Conservation (phyloP, 2,797 vertebrate genomes). For the Lagocephalus sceleratus region DNA sequence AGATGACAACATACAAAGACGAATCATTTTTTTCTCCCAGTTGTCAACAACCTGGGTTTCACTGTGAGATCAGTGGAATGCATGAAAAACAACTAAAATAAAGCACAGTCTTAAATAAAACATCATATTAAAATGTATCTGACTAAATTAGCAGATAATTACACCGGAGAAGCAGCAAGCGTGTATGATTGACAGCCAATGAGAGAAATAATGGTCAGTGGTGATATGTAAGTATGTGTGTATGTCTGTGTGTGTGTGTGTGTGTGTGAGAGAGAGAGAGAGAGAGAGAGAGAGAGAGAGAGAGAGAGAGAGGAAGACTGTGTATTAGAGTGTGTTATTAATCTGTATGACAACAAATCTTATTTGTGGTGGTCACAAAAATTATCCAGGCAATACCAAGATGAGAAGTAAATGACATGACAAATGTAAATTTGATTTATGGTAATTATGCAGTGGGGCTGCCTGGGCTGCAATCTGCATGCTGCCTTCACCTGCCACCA, state of each 20-base stretch:
- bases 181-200: neutral
- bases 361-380: conserved; percentile 55
- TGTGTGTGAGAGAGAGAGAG: conserved; percentile 2
- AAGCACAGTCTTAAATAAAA: no score
- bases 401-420: conserved; percentile 67
- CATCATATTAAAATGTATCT: neutral
- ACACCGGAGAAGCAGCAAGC: conserved; percentile 34
- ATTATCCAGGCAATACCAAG: conserved; percentile 63
- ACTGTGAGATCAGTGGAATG: no score
- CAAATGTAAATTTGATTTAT: conserved; percentile 76
- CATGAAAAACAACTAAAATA: no score
- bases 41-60: no score
- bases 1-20: no score
- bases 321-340: conserved; percentile 57
- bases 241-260: conserved; percentile 12
- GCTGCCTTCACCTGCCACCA: conserved; percentile 57
- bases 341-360: conserved; percentile 64
- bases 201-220: conserved; percentile 17
- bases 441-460: conserved; percentile 63
- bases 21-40: no score
- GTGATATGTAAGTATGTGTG: conserved; percentile 14
- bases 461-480: conserved; percentile 36
- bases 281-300: no score
- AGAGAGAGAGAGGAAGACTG: no score
- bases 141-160: conserved; percentile 36